A percentile compares a stretch with the other conserved stretches of the same genome.
phyloP scores from a whole-genome alignment of 2,888 invertebrate species.

The Ormyrus pomaceus region DNA sequence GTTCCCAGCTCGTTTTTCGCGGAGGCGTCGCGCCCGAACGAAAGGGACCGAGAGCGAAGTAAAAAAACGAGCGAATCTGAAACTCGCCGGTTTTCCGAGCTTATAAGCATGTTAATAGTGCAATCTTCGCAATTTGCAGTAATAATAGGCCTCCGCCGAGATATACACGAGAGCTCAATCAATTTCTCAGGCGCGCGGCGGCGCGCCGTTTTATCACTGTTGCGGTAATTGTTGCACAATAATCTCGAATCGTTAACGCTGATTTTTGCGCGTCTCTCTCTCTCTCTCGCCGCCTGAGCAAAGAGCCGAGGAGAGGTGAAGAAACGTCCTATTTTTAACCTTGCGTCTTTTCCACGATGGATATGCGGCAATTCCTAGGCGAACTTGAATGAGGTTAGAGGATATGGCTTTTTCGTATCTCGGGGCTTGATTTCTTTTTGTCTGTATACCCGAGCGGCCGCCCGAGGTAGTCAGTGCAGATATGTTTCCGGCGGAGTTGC shows the following conservation, averaged over 20 bases:
- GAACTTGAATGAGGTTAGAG: not conserved
- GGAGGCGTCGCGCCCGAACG: too few species aligned
- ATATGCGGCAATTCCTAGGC: not conserved
- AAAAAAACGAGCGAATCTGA: too few species aligned
- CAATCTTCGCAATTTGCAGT: constrained; percentile 45
- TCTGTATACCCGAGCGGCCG: not conserved
- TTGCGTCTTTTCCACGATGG: constrained; percentile 24
- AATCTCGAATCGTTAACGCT: constrained; percentile 36
- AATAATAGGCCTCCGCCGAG: constrained; percentile 40
- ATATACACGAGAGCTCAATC: constrained; percentile 34
- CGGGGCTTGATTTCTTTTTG: not conserved
- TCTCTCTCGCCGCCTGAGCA: not conserved
- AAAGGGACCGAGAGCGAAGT: too few species aligned
- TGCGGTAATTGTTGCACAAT: constrained; percentile 48
- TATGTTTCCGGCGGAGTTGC: too few species aligned
- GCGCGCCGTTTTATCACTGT: constrained; percentile 34
- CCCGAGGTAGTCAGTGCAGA: too few species aligned
- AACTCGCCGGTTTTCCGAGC: too few species aligned
- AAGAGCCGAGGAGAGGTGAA: not conserved
- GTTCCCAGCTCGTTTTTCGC: too few species aligned
- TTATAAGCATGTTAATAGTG: constrained; percentile 45
- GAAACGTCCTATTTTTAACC: constrained; percentile 46
- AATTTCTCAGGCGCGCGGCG: constrained; percentile 18
- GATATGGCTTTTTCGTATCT: not conserved
- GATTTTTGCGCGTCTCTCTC: constrained; percentile 26